Evolutionary conservation across 2,797 vertebrate genomes (phyloP).

Genomic region (Potorous gilbertii): DNA sequence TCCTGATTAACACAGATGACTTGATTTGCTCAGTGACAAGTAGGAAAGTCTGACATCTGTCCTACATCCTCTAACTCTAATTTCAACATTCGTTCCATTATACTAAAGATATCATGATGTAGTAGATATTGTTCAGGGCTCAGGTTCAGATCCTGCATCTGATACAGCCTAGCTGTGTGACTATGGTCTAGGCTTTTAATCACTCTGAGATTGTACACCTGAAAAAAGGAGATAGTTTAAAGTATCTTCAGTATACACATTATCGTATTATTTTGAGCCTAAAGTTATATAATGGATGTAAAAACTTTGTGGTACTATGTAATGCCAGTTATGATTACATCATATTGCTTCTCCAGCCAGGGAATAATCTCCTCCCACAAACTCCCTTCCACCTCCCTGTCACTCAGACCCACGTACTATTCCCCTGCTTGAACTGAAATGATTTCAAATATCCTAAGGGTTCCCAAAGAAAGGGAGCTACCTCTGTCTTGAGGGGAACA

Average conservation of each 20-base stretch:
- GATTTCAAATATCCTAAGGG: background rate
- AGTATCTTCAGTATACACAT: background rate
- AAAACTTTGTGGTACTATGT: background rate
- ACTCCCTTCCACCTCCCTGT: background rate
- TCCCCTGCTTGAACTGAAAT: background rate
- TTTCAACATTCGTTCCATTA: background rate
- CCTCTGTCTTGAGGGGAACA: background rate
- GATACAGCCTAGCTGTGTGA: background rate
- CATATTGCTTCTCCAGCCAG: background rate
- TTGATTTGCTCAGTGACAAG: background rate
- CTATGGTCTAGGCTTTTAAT: background rate
- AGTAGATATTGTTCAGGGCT: background rate
- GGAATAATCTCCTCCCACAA: background rate
- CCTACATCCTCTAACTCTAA: background rate
- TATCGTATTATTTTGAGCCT: background rate
- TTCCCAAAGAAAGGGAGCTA: background rate
- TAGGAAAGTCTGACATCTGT: background rate
- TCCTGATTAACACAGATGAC: background rate
- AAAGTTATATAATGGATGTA: background rate
- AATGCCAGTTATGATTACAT: background rate
- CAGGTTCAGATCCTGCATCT: background rate
- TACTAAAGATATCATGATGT: background rate
- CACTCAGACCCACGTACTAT: background rate
- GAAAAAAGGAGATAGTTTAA: background rate
- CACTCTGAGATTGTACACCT: background rate